Base-by-base conservation (phyloP, 2,888 invertebrate genomes). In the Drosophila conformis region DNA sequence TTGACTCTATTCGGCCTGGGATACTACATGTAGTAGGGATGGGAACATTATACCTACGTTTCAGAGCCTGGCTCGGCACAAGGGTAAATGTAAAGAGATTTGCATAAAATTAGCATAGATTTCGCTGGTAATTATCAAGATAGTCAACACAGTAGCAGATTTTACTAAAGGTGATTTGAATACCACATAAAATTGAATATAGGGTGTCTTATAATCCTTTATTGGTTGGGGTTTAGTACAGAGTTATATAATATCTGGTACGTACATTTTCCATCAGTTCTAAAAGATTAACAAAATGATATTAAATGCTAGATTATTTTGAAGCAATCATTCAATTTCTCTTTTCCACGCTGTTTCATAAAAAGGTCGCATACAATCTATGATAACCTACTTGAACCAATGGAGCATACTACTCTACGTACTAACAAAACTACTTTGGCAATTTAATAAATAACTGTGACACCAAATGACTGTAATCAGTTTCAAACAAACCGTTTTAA, bases 31-130 rank as follows among this genome's bases (percentile, higher is more conserved):
- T 36, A 38, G 42, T 48, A 40, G 52, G 65, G 48, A 6, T 38
- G 35, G 27, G 35, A 36, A 13, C 25, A 54, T 67, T 61, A 65
- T 58, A 72, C 63, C 71, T 35, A 76, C 73, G 80, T 71, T 67
- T 73, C 59, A 73, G 69, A 59, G 59, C 68, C 38, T 67, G 58
- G 63, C 51, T 60, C 35, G 62, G 51, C 69, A 56, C 51, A 73
- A 58, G 73, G 71, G 71, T 60, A 53, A 49, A 64, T 51, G 29
- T 58, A 46, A 70, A 73, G 65, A 68, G 51, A 65, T 83, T 78
- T 79, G 81, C 82, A 86, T 83, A 77, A 61, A 74, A 76, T 77
- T 75, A 71, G 74, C 77, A 64, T 63, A 76, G 86, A 86, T 86
- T 86, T 79, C 62, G 42, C 48, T 58, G 40, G 72, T 21, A 72